Evolutionary conservation across 2,888 invertebrate genomes (phyloP).

Genomic region (Pandemis heparana): DNA sequence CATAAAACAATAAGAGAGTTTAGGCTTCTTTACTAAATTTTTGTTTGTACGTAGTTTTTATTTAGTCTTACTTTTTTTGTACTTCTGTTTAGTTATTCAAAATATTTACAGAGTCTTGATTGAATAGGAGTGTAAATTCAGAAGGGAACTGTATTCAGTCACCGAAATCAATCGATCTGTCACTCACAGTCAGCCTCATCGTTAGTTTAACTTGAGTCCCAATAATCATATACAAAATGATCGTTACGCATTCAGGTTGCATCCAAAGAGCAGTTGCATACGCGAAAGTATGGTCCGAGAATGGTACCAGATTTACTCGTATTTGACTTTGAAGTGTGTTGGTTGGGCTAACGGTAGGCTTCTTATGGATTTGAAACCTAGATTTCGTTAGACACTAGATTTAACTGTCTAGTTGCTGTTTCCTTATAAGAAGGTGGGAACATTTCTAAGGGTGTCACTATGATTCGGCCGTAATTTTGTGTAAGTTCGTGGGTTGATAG

Average conservation of each 20-base stretch:
- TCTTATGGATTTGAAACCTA: slow-evolving; percentile 18
- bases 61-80: no score
- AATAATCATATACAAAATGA: slow-evolving; percentile 59
- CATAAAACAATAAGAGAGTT: no score
- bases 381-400: slow-evolving; percentile 24
- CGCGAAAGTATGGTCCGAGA: slow-evolving; percentile 25
- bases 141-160: not conserved
- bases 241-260: slow-evolving; percentile 58
- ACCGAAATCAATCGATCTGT: not conserved
- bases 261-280: slow-evolving; percentile 50
- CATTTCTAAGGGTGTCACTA: not conserved
- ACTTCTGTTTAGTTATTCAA: no score
- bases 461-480: not conserved
- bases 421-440: slow-evolving; percentile 17
- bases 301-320: slow-evolving; percentile 23
- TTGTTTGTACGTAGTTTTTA: no score
- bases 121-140: no score
- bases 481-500: no score
- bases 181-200: slow-evolving; percentile 14
- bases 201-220: slow-evolving; percentile 44
- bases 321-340: slow-evolving; percentile 16
- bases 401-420: not conserved
- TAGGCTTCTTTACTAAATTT: no score
- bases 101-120: no score
- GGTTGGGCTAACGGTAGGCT: slow-evolving; percentile 9